These are phyloP conservation scores for Cremastinae sp. DNA, from an alignment of 2,888 invertebrate species.

Conservation along the genomic window DNA sequence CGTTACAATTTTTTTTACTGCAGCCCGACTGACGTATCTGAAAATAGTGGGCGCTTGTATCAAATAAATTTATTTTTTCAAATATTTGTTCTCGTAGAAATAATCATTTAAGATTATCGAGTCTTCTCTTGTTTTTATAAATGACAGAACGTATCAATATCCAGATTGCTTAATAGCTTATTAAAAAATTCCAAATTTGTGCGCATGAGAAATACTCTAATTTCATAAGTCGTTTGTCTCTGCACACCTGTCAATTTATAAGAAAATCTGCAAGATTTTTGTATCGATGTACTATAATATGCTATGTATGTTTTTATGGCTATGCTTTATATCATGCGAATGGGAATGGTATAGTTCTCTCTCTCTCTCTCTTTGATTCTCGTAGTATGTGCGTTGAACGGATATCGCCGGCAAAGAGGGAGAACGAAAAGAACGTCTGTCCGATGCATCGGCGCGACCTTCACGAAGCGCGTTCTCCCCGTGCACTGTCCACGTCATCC, in stretches of 20 bases:
- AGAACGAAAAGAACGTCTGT: slow-evolving; percentile 53
- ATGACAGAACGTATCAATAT: no score
- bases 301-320: slow-evolving; percentile 14
- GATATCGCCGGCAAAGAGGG: slow-evolving; percentile 44
- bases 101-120: no score
- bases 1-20: slow-evolving; percentile 50
- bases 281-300: slow-evolving; percentile 13
- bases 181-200: no score
- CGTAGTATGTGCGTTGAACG: slow-evolving; percentile 9
- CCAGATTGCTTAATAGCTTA: background rate
- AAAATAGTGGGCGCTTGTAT: no score
- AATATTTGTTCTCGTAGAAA: no score
- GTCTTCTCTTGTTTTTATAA: no score
- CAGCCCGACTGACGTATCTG: slow-evolving; percentile 59
- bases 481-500: slow-evolving; percentile 58
- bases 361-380: background rate
- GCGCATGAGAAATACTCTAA: no score
- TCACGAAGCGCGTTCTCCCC: slow-evolving; percentile 37
- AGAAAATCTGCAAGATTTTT: slow-evolving; percentile 4
- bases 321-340: slow-evolving; percentile 40
- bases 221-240: slow-evolving; percentile 6
- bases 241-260: slow-evolving; percentile 36
- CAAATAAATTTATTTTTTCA: no score
- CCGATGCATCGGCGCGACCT: slow-evolving; percentile 50
- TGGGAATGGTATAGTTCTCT: slow-evolving; percentile 23